Conservation (phyloP, 2,888 invertebrate species). For the Epirrhoe tristata region DNA sequence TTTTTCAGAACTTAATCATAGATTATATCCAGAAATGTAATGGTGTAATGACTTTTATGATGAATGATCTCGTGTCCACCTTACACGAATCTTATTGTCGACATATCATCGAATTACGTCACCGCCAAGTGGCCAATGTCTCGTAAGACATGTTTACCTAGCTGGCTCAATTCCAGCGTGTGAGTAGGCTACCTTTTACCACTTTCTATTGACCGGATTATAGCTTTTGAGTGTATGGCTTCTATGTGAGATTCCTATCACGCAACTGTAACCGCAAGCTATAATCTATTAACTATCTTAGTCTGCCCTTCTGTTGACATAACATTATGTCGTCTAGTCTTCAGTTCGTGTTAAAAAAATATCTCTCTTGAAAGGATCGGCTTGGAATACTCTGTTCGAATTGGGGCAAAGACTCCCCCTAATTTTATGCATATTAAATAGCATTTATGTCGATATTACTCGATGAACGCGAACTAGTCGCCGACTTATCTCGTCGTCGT, state of each 20-base stretch:
- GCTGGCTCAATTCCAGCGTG: background rate
- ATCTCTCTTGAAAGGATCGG: background rate
- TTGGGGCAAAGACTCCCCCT: background rate
- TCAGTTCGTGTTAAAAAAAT: background rate
- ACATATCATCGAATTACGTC: background rate
- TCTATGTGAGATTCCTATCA: conserved; percentile 8
- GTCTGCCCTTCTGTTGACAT: background rate
- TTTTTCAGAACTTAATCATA: background rate
- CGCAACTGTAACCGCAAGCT: background rate
- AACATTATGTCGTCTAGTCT: background rate
- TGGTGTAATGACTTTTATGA: background rate
- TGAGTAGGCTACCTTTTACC: background rate
- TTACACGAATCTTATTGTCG: background rate
- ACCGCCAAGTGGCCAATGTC: background rate
- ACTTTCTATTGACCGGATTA: conserved; percentile 8
- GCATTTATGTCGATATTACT: background rate
- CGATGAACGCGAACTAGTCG: background rate
- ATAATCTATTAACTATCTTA: background rate
- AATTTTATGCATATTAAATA: background rate
- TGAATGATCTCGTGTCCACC: background rate
- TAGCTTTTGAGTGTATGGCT: conserved; percentile 1
- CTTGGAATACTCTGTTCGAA: background rate
- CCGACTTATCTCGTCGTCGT: background rate
- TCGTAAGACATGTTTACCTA: background rate
- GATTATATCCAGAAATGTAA: background rate